Percentiles rank a stretch among this genome's conserved stretches.
phyloP scores from a whole-genome alignment of 2,888 invertebrate genomes.

The Aspidiotus destructor region DNA sequence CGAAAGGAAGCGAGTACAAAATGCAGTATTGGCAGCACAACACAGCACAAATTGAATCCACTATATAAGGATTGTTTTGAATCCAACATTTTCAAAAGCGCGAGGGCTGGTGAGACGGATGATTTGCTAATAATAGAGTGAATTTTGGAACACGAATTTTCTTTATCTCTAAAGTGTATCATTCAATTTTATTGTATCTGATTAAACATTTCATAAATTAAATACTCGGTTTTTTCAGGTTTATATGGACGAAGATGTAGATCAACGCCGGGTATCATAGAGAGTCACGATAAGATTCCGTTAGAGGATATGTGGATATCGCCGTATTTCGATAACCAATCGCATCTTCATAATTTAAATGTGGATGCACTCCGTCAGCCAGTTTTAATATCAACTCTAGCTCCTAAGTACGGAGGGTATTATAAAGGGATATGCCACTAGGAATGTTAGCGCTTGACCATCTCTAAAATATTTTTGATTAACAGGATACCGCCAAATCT shows the following conservation, averaged over 20 bases:
- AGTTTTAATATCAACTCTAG: conserved; percentile 40
- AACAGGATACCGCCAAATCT: conserved; percentile 37
- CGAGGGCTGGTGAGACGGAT: too few species aligned
- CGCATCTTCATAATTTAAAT: conserved; percentile 17
- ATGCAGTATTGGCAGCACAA: too few species aligned
- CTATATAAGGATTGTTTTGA: too few species aligned
- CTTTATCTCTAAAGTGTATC: too few species aligned
- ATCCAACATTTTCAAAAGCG: too few species aligned
- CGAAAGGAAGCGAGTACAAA: too few species aligned
- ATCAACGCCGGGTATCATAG: conserved; percentile 90
- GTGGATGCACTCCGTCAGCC: conserved; percentile 14
- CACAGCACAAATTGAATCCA: too few species aligned
- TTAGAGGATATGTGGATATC: conserved; percentile 76
- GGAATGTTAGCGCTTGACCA: background rate
- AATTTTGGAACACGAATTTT: too few species aligned
- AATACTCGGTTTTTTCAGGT: conserved; percentile 6
- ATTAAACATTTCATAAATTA: too few species aligned
- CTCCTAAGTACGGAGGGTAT: conserved; percentile 37
- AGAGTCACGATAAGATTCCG: conserved; percentile 80
- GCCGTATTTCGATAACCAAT: conserved; percentile 42
- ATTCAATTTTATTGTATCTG: too few species aligned
- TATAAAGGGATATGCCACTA: conserved; percentile 35
- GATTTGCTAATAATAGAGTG: too few species aligned
- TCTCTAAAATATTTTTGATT: background rate
- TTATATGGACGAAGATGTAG: conserved; percentile 67